These are phyloP conservation scores for Hafferia zeledoni DNA, from an alignment of 2,797 vertebrate species.

Conservation along the genomic window DNA sequence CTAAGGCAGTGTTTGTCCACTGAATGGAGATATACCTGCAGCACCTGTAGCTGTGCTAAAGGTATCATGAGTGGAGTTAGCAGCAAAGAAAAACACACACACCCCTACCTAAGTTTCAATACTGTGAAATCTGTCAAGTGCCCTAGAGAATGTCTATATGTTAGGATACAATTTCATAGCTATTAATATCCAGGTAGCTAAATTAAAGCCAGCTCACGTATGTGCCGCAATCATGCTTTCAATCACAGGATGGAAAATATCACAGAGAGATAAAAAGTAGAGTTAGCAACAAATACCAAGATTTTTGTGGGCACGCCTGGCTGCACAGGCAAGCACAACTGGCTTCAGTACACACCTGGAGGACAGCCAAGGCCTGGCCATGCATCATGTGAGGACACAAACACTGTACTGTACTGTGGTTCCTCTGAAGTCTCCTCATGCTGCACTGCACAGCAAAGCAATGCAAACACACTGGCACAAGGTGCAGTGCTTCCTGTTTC, in stretches of 20 bases:
- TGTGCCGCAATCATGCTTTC: not conserved
- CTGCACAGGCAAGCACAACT: not conserved
- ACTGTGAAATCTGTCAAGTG: not conserved
- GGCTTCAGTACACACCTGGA: not conserved
- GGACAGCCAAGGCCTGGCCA: not conserved
- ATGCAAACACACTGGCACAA: not conserved
- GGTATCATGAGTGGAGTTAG: not conserved
- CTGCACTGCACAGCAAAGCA: rapidly evolving
- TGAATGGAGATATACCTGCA: not conserved
- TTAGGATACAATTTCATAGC: not conserved
- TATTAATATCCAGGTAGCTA: not conserved
- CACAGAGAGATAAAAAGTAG: not conserved
- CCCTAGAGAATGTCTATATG: not conserved
- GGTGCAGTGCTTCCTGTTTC: not conserved
- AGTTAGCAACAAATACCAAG: not conserved
- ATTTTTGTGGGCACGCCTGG: rapidly evolving
- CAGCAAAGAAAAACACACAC: not conserved
- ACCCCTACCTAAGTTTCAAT: not conserved
- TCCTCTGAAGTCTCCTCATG: not conserved
- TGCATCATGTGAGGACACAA: rapidly evolving
- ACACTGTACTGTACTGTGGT: rapidly evolving
- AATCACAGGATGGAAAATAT: not conserved
- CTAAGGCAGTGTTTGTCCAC: not conserved
- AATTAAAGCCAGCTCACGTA: not conserved
- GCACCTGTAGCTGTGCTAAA: not conserved